Evolutionary conservation across 2,888 invertebrate genomes (phyloP), one percentile per base, ranked within the genome.

Genomic region (Ceriagrion tenellum): DNA sequence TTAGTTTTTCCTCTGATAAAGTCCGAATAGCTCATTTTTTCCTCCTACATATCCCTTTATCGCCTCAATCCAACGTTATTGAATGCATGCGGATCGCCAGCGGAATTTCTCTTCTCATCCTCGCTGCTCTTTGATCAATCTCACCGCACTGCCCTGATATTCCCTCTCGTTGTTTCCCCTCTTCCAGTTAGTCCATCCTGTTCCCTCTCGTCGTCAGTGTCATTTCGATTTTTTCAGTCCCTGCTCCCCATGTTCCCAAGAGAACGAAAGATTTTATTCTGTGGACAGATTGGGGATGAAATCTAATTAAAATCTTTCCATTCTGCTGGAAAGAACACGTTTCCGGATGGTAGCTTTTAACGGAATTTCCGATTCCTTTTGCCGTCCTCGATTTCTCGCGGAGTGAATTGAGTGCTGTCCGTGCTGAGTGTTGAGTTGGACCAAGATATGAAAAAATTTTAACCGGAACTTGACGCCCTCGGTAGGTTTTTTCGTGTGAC

Each of bases 271-370:
- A 35, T 81, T 81, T 93, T 93, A 47, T 91, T 63, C 59, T n/a
- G 40, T 69, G 93, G 69, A 93, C 47, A 69, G 93, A 93, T 93
- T 93, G 63, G 69, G 69, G 59, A 0, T 6, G 63, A 93, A 40
- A 93, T 63, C 40, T 40, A 93, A 63, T 63, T 63, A 40, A 93
- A 93, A 93, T 93, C 93, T 69, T 69, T 69, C 69, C 93, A 40
- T 26, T 26, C 47, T 40, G n/a, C n/a, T 35, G 93, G 93, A 93
- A 47, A 40, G 93, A 47, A 69, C 26, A n/a, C 74, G 93, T 69
- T 63, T 26, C 26, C 47, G 55, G 55, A 74, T 40, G 81, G 35
- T 81, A 81, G 81, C 13, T 81, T 81, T 81, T 81, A 81, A 3
- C 81, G 35, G 81, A 35, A 81, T 13, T 81, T 81, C 81, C 81